Evolutionary conservation across 2,888 invertebrate genomes (phyloP).

Genomic region (Selenia dentaria): DNA sequence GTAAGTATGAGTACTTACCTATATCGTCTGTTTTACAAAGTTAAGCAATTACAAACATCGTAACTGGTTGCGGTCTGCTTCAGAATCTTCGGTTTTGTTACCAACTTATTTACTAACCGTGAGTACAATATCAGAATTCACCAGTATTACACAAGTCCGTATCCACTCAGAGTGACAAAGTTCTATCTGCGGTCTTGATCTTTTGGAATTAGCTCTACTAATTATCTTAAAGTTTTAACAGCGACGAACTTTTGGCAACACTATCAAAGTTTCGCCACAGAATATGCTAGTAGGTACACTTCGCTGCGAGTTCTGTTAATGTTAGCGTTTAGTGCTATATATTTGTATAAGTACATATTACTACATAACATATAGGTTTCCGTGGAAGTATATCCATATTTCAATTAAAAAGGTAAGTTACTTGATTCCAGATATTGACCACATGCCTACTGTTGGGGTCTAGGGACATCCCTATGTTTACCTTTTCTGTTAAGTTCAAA

Average conservation of each 20-base stretch:
- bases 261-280: constrained; percentile 45
- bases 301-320: constrained; percentile 46
- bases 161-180: constrained; percentile 49
- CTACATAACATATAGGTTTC: too few relatives aligned
- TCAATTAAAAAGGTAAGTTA: too few relatives aligned
- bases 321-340: too few relatives aligned
- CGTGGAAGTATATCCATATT: too few relatives aligned
- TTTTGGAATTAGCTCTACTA: constrained; percentile 66
- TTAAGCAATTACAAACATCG: constrained; percentile 33
- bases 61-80: constrained; percentile 25
- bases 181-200: constrained; percentile 56
- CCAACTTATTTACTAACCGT: constrained; percentile 44
- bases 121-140: constrained; percentile 16
- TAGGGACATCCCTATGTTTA: too few relatives aligned
- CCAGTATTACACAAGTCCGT: constrained; percentile 16
- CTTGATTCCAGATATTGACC: too few relatives aligned
- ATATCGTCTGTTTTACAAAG: constrained; percentile 8
- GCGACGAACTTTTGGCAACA: constrained; percentile 62
- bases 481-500: too few relatives aligned
- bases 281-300: constrained; percentile 4
- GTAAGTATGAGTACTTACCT: too few relatives aligned
- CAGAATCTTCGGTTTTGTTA: constrained; percentile 39
- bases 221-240: constrained; percentile 72
- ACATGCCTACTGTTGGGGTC: too few relatives aligned
- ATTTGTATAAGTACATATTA: too few relatives aligned